Base-by-base conservation (phyloP, 2,113 vertebrate genomes). In the Spea bombifrons region DNA sequence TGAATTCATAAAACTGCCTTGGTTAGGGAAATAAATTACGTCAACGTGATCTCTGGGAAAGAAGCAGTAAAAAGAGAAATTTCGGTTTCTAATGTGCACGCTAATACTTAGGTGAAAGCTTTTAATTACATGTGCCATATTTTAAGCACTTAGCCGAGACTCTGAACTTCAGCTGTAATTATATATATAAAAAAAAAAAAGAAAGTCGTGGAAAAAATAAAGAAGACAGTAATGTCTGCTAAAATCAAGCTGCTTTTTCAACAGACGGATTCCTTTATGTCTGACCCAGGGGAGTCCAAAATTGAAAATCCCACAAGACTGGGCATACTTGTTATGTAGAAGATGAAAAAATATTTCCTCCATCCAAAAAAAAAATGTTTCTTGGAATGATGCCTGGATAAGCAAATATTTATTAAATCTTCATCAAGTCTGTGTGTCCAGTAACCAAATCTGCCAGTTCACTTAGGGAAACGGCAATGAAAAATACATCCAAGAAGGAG, bases 11-110 rank as follows among this genome's bases (percentile, higher is more conserved):
- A 88, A 88, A 88, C 88, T 84, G 87, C 87, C 87, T 89, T 87
- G 86, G 77, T 78, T 89, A 86, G 85, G 86, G 86, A 86, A 91
- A 88, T 87, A 88, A 85, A 90, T 88, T 80, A 86, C 86, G 87
- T 89, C 89, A 91, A 66, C 82, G 84, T 83, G 30, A 81, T 81
- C 83, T 84, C 55, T 12, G 83, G 0, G 80, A 83, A 85, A 81
- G 68, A 73, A 84, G 70, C 66, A 66, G 83, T 78, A 83, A 85
- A 84, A 83, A 78, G 13, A 70, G 47, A 79, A 84, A 85, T 77
- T 83, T 77, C 61, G 83, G 52, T 82, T 84, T 83, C 83, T 80
- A 83, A 81, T 83, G 81, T 81, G 83, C 83, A 61, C 82, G 77
- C 81, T 52, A 84, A 82, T 69, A 85, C 84, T 85, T 85, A 85